Evolutionary conservation across 2,113 vertebrate species (phyloP).

Genomic region (Cygnus atratus): DNA sequence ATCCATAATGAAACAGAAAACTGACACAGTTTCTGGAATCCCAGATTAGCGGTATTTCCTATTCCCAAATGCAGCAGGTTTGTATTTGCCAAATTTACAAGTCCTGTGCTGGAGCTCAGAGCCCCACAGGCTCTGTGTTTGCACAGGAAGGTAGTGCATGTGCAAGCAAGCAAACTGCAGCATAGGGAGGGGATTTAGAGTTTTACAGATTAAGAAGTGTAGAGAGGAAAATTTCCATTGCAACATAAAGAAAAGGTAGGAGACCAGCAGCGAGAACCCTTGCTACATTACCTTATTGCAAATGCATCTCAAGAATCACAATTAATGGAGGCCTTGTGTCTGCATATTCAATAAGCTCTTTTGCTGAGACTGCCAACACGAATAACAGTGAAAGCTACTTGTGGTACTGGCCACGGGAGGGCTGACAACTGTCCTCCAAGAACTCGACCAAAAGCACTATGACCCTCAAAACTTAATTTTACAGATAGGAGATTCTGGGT

Average conservation of each 20-base stretch:
- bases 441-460: not conserved
- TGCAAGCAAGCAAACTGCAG: not conserved
- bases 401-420: not conserved
- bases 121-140: not conserved
- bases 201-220: not conserved
- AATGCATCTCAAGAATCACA: not conserved
- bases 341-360: not conserved
- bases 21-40: accelerated
- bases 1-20: not conserved
- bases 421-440: not conserved
- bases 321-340: not conserved
- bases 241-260: not conserved
- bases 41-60: accelerated
- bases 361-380: not conserved
- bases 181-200: accelerated
- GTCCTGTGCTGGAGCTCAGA: not conserved
- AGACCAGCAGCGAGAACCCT: not conserved
- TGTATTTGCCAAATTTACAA: not conserved
- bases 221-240: not conserved
- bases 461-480: not conserved
- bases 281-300: not conserved
- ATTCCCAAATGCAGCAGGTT: not conserved
- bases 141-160: not conserved
- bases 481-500: not conserved
- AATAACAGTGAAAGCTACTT: not conserved